These are phyloP conservation scores for Corythucha ciliata DNA, from an alignment of 2,888 invertebrate species.

Conservation along the genomic window DNA sequence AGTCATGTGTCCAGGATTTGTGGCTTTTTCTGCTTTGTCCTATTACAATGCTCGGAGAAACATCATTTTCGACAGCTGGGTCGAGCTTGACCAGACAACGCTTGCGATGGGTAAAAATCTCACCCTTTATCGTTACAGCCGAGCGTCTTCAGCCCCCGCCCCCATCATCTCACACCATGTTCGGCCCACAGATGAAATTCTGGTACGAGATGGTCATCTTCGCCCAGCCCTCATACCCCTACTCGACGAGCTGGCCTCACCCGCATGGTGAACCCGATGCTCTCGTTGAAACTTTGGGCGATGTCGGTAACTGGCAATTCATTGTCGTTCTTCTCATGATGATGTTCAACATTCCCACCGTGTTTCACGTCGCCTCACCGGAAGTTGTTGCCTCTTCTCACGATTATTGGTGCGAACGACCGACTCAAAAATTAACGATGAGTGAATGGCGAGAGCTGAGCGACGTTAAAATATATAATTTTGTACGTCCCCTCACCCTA, in stretches of 20 bases:
- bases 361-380: slow-evolving; percentile 23
- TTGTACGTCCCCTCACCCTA: slow-evolving; percentile 12
- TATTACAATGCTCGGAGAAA: too few relatives aligned
- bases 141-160: too few relatives aligned
- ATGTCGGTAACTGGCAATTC: slow-evolving; percentile 24
- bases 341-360: slow-evolving; percentile 21
- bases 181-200: slow-evolving; percentile 15
- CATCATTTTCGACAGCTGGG: too few relatives aligned
- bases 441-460: slow-evolving; percentile 18
- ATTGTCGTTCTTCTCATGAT: slow-evolving; percentile 20
- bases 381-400: slow-evolving; percentile 17
- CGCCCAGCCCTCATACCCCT: slow-evolving; percentile 3
- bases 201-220: slow-evolving; percentile 12
- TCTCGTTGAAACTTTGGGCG: slow-evolving; percentile 14
- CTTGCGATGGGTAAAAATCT: too few relatives aligned
- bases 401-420: slow-evolving; percentile 19
- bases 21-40: too few relatives aligned
- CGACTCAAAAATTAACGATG: slow-evolving; percentile 11
- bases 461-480: neutral
- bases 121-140: too few relatives aligned
- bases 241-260: slow-evolving; percentile 12
- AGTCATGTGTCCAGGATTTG: too few relatives aligned
- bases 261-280: slow-evolving; percentile 9
- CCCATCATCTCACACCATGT: too few relatives aligned
- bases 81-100: too few relatives aligned